Evolutionary conservation across 2,888 invertebrate species (phyloP).

Genomic region (Ligdia adustata): DNA sequence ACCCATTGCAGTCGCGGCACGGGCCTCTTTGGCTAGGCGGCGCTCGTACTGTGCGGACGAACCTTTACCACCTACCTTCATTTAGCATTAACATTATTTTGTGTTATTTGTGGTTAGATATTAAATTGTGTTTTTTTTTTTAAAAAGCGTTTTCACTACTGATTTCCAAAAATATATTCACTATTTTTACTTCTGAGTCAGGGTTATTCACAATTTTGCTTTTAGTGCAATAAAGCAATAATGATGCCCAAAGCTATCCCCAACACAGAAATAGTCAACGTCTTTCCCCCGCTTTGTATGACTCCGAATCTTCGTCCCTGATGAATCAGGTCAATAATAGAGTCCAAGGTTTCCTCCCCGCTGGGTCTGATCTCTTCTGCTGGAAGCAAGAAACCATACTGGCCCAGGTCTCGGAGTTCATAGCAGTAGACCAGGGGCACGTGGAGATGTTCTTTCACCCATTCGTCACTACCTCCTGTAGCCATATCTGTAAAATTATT

Average conservation of each 20-base stretch:
- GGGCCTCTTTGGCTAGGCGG: too few species aligned
- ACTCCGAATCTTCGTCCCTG: slow-evolving; percentile 56
- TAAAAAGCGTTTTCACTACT: too few species aligned
- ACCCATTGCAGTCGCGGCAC: too few species aligned
- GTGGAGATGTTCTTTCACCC: slow-evolving; percentile 59
- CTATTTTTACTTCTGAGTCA: too few species aligned
- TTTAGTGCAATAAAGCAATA: background rate
- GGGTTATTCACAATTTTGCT: too few species aligned
- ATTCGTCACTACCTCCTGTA: slow-evolving; percentile 59
- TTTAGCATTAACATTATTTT: too few species aligned
- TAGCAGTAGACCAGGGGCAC: slow-evolving; percentile 64
- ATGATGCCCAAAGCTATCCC: slow-evolving; percentile 7
- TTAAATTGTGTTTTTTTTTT: too few species aligned
- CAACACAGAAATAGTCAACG: slow-evolving; percentile 16
- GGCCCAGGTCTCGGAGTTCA: slow-evolving; percentile 83
- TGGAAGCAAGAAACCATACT: slow-evolving; percentile 85
- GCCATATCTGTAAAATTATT: slow-evolving; percentile 22
- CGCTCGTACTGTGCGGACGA: too few species aligned
- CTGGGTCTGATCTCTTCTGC: slow-evolving; percentile 82
- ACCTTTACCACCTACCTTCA: too few species aligned
- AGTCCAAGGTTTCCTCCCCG: slow-evolving; percentile 79
- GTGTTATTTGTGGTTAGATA: too few species aligned
- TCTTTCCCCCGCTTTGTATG: slow-evolving; percentile 33
- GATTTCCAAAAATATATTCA: too few species aligned
- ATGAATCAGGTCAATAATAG: slow-evolving; percentile 66